Evolutionary conservation across 2,888 invertebrate species (phyloP), one percentile per base, ranked within the genome.

Genomic region (Lymantria monacha): DNA sequence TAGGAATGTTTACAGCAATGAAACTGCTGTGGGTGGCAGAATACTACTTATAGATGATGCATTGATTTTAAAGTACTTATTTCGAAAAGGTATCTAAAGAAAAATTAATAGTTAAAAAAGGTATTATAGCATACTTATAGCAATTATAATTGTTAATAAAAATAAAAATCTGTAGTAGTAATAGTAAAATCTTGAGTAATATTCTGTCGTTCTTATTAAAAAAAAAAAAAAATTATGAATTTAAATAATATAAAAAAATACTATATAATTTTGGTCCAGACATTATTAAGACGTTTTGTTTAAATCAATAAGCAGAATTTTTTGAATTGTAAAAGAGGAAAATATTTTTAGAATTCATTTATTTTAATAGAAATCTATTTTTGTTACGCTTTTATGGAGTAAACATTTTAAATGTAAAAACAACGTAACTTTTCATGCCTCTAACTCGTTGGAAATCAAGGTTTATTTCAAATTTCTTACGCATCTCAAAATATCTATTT

Each of bases 251-350:
- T 22, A 22, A 22, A 22, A 22, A 22, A 22, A 22, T 22, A 22
- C 5, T 87, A 89, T 86, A 87, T 89, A 86, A 87, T 81, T 76
- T 82, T 81, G 81, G 76, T 83, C 85, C 80, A 82, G 86, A 81
- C 69, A 66, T 87, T 87, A 87, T 90, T 87, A 89, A 72, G n/a
- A n/a, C n/a, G 63, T 40, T n/a, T 13, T 40, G n/a, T 13, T 65
- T 53, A 69, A 68, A 66, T n/a, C 55, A 52, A 58, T 73, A 74
- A 71, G 63, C 60, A 61, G 71, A 67, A 63, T 72, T 71, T 77
- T 76, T 79, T 75, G 71, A 76, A 76, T 72, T 74, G 71, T 76
- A 77, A 74, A 66, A 63, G 72, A 71, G 11, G 73, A 69, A 60
- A 73, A 74, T 79, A 79, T 83, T 83, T 83, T 84, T 82, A 81